A percentile compares a stretch with the other conserved stretches of the same genome.
phyloP scores from a whole-genome alignment of 2,888 invertebrate genomes.

The Orthosia incerta region DNA sequence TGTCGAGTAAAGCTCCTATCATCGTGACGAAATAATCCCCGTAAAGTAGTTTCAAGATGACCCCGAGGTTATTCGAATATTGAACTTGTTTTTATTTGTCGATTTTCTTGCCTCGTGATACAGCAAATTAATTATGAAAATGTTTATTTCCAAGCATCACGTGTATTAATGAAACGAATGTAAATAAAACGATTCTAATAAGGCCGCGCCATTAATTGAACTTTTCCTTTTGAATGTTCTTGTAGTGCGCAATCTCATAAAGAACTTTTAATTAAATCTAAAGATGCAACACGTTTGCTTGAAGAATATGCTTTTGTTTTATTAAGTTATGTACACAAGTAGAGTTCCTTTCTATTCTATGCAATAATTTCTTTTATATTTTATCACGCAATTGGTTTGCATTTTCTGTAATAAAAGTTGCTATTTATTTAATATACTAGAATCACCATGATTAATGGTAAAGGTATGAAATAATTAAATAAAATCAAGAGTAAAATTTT shows the following conservation, averaged over 20 bases:
- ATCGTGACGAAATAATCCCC: slow-evolving; percentile 52
- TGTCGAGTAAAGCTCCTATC: slow-evolving; percentile 41
- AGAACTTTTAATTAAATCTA: slow-evolving; percentile 1
- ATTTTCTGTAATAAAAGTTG: not conserved
- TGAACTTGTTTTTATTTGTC: slow-evolving; percentile 8
- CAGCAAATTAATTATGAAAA: not conserved
- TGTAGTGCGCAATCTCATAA: not conserved
- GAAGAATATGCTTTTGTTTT: not conserved
- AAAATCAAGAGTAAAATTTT: slow-evolving; percentile 37
- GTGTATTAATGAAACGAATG: slow-evolving; percentile 19
- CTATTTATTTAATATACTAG: too few species aligned
- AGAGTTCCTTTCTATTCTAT: not conserved
- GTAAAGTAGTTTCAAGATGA: slow-evolving; percentile 19
- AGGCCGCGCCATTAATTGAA: slow-evolving; percentile 9
- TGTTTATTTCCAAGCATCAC: not conserved
- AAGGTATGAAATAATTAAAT: not conserved
- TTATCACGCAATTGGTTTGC: not conserved
- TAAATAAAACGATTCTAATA: not conserved
- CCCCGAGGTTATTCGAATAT: slow-evolving; percentile 22
- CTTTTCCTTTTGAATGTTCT: slow-evolving; percentile 1
- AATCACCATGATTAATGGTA: not conserved
- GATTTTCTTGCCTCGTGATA: not conserved
- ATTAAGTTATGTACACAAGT: not conserved
- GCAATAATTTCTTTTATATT: not conserved
- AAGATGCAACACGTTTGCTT: not conserved